Evolutionary conservation across 2,888 invertebrate genomes (phyloP).

Genomic region (Lochmaea crataegi): DNA sequence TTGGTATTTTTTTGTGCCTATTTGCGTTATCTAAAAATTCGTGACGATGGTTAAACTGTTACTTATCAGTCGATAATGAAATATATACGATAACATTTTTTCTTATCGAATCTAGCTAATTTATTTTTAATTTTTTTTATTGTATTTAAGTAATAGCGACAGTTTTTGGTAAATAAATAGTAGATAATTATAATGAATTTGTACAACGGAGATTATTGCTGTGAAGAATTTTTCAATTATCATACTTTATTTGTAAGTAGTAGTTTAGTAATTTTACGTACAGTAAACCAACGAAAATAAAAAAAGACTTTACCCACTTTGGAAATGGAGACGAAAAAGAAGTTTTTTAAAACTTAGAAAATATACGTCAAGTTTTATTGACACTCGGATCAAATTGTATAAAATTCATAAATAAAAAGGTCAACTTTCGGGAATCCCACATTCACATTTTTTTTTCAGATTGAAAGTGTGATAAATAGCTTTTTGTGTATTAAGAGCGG

Average conservation of each 20-base stretch:
- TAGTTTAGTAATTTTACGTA: background rate
- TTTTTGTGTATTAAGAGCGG: no score
- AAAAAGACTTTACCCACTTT: no score
- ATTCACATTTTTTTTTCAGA: no score
- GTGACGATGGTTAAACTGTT: background rate
- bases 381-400: no score
- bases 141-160: background rate
- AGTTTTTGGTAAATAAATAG: slow-evolving; percentile 14
- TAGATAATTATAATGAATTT: slow-evolving; percentile 26
- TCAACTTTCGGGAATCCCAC: no score
- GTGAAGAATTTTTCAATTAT: slow-evolving; percentile 28
- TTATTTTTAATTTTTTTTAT: slow-evolving; percentile 9
- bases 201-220: slow-evolving; percentile 26
- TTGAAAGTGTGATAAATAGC: no score
- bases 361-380: no score
- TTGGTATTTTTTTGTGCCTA: background rate
- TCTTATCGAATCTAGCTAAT: slow-evolving; percentile 22
- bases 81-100: slow-evolving; percentile 27
- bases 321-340: no score
- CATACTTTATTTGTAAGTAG: slow-evolving; percentile 11
- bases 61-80: slow-evolving; percentile 30
- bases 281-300: background rate
- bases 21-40: background rate
- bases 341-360: no score
- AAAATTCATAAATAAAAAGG: no score